Percentiles rank a stretch among this genome's conserved stretches.
Evolutionary conservation across 2,888 invertebrate genomes (phyloP).

Genomic region (Bellardia pandia): DNA sequence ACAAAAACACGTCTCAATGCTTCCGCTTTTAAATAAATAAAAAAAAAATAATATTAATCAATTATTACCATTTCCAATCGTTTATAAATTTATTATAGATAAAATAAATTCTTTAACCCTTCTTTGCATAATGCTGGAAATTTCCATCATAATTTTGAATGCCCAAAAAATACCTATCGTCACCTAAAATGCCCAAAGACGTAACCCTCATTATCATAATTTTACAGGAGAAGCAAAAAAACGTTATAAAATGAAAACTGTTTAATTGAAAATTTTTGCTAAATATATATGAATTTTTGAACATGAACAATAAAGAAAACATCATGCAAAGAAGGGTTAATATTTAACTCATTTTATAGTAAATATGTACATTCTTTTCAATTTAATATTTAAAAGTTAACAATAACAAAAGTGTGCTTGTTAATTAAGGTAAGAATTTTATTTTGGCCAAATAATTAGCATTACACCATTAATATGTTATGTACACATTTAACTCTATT

Average conservation of each 20-base stretch:
- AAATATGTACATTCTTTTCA: neutral
- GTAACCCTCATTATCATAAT: too few species aligned
- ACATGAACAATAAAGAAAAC: too few species aligned
- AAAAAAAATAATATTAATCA: neutral
- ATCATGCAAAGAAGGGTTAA: neutral
- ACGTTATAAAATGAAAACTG: too few species aligned
- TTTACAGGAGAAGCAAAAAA: too few species aligned
- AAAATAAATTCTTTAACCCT: neutral
- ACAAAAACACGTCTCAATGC: slow-evolving; percentile 31
- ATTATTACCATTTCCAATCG: slow-evolving; percentile 11
- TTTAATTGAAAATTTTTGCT: too few species aligned
- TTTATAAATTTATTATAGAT: neutral
- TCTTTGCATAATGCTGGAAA: too few species aligned
- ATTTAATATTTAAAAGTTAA: neutral
- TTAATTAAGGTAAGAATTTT: neutral
- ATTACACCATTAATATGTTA: slow-evolving; percentile 1
- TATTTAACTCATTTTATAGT: neutral
- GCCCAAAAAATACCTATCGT: too few species aligned
- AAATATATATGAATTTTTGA: too few species aligned
- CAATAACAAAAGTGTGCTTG: neutral
- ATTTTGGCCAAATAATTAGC: neutral
- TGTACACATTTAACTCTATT: neutral
- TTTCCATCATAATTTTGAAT: too few species aligned
- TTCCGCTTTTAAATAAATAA: slow-evolving; percentile 43
- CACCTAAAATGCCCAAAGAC: too few species aligned